These are phyloP conservation scores for Silurus glanis DNA, from an alignment of 2,113 vertebrate genomes.

Conservation along the genomic window DNA sequence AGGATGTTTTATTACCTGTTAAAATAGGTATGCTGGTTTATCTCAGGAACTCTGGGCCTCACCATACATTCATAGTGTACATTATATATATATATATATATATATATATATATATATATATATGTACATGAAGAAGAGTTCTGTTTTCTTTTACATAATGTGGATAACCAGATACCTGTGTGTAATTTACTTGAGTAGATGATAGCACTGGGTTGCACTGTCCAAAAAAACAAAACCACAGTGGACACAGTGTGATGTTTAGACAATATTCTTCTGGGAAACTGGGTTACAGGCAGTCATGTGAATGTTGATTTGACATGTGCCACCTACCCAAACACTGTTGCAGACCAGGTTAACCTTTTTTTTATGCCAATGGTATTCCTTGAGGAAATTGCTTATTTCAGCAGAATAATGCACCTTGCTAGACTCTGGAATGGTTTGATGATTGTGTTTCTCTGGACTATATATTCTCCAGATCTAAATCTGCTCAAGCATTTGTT, in stretches of 20 bases:
- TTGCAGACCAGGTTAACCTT: background rate
- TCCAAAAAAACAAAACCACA: background rate
- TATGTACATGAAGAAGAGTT: too few relatives aligned
- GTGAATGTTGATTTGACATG: slow-evolving; percentile 11
- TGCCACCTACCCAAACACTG: background rate
- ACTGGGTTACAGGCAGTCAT: background rate
- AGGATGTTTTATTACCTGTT: slow-evolving; percentile 9
- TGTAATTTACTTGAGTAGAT: background rate
- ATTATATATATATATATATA: background rate
- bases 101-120: too few relatives aligned
- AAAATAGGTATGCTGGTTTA: background rate
- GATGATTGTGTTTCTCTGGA: background rate
- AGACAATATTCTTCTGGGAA: background rate
- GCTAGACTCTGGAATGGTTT: background rate
- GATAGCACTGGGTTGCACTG: background rate
- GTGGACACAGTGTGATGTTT: background rate
- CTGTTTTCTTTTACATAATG: background rate
- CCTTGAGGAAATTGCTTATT: background rate
- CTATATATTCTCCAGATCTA: background rate
- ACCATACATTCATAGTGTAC: background rate
- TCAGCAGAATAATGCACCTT: background rate
- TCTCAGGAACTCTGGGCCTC: background rate
- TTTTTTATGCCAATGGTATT: background rate
- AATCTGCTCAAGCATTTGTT: background rate
- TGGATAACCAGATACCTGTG: background rate